A percentile compares a stretch with the other conserved stretches of the same genome.
Evolutionary conservation across 1,140 invertebrate genomes (phyloP).

Genomic region (Papilio xuthus): DNA sequence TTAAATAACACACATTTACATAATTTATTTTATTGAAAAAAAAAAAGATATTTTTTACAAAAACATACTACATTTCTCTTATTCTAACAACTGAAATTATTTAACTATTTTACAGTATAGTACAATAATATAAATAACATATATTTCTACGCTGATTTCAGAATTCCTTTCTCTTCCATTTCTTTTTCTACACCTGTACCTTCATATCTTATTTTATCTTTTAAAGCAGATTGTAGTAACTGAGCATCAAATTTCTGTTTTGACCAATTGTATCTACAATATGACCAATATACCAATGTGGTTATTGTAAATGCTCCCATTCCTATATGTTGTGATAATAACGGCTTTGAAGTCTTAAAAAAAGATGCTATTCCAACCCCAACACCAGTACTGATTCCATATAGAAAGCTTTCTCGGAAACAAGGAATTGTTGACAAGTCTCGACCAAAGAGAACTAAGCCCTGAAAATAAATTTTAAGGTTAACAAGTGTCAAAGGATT

Average conservation of each 20-base stretch:
- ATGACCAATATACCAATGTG: slow-evolving; percentile 82
- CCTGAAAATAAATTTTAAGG: slow-evolving; percentile 59
- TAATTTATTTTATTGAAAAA: neutral
- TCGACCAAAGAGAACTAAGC: slow-evolving; percentile 81
- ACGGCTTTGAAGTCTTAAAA: slow-evolving; percentile 83
- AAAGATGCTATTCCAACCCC: slow-evolving; percentile 83
- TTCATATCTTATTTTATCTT: slow-evolving; percentile 77
- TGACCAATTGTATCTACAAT: slow-evolving; percentile 81
- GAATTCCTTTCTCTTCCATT: slow-evolving; percentile 67
- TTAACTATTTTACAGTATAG: neutral
- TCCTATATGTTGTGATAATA: slow-evolving; percentile 80
- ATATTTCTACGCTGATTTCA: slow-evolving; percentile 64
- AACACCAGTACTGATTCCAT: slow-evolving; percentile 83
- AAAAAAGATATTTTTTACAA: neutral
- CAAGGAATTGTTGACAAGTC: slow-evolving; percentile 85
- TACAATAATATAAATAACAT: neutral
- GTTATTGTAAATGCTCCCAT: slow-evolving; percentile 81
- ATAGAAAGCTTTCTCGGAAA: slow-evolving; percentile 84
- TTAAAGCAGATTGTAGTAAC: slow-evolving; percentile 75
- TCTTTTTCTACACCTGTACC: slow-evolving; percentile 75
- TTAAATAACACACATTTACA: neutral
- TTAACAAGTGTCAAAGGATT: neutral
- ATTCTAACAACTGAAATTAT: neutral
- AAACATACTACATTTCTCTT: neutral
- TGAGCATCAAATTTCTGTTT: slow-evolving; percentile 80